phyloP scores from a whole-genome alignment of 2,888 invertebrate genomes.

The Tinea trinotella region DNA sequence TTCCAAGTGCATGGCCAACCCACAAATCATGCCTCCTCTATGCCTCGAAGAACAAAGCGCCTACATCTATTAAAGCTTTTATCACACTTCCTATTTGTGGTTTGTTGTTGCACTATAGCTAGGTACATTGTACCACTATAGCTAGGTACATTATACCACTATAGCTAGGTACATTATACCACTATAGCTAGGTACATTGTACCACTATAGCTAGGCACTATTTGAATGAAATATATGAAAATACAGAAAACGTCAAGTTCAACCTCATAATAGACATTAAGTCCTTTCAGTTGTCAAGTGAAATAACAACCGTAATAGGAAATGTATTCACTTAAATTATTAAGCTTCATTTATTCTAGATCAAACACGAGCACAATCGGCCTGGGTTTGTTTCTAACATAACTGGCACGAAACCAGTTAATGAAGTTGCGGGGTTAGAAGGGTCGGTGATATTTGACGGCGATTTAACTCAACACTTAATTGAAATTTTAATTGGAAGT shows the following conservation, averaged over 20 bases:
- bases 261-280: not conserved
- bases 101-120: constrained; percentile 5
- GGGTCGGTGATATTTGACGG: constrained; percentile 17
- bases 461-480: constrained; percentile 33
- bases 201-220: not conserved
- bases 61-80: constrained; percentile 30
- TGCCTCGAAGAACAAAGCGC: constrained; percentile 20
- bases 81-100: constrained; percentile 39
- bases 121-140: not conserved
- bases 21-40: constrained; percentile 19
- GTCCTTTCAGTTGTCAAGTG: constrained; percentile 1
- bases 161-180: not conserved
- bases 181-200: constrained; percentile 1
- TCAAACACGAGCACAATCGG: constrained; percentile 1
- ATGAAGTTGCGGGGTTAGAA: constrained; percentile 19
- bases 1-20: constrained; percentile 18
- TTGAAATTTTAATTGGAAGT: constrained; percentile 46
- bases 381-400: not conserved
- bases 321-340: not conserved
- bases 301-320: constrained; percentile 6
- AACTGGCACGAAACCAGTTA: constrained; percentile 16
- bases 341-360: constrained; percentile 7
- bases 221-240: not conserved
- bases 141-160: not conserved
- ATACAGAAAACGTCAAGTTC: not conserved